These are phyloP conservation scores for Encarsia formosa DNA, from an alignment of 2,888 invertebrate genomes.

Conservation along the genomic window DNA sequence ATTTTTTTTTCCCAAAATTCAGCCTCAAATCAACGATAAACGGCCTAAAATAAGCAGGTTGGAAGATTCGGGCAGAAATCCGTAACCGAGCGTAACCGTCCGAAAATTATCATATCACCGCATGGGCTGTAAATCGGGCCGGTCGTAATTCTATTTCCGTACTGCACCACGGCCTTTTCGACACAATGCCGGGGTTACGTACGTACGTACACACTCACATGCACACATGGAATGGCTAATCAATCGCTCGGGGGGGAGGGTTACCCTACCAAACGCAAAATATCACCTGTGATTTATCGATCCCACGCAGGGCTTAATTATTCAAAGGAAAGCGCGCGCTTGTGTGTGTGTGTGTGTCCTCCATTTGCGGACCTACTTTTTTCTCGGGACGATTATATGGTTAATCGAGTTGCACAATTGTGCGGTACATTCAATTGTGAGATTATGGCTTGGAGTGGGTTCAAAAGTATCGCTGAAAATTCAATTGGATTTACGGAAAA, in stretches of 20 bases:
- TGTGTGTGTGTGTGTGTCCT: neutral
- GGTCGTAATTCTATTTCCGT: neutral
- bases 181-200: no score
- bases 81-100: neutral
- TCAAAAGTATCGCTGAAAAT: no score
- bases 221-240: neutral
- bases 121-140: neutral
- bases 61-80: neutral
- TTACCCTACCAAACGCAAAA: no score
- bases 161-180: neutral
- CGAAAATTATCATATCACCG: neutral
- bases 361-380: no score
- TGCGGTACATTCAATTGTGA: no score
- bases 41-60: neutral
- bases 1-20: no score
- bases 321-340: neutral
- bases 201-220: no score
- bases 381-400: no score
- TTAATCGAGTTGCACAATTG: no score
- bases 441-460: no score
- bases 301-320: neutral
- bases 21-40: no score
- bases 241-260: neutral
- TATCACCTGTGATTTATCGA: neutral
- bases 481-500: no score